Percentiles rank a stretch among this genome's conserved stretches.
phyloP scores from a whole-genome alignment of 2,888 invertebrate genomes.

The Lochmaea capreae region DNA sequence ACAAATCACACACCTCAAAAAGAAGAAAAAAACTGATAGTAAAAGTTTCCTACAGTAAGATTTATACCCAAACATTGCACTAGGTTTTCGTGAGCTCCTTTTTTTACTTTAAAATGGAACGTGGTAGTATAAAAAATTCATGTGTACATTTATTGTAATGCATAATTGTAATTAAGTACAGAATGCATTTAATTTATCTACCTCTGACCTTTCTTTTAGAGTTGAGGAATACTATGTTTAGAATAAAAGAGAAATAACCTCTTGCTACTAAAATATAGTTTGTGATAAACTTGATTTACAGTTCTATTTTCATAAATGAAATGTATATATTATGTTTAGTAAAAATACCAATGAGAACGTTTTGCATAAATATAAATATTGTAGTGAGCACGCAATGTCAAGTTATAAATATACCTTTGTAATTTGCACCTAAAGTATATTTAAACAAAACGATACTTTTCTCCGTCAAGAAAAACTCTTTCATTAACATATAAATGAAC shows the following conservation, averaged over 20 bases:
- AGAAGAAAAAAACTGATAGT: too few species aligned
- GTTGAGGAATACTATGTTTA: not conserved
- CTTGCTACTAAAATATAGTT: not conserved
- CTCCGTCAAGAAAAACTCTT: not conserved
- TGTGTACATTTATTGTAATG: too few species aligned
- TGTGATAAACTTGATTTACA: not conserved
- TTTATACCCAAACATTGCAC: too few species aligned
- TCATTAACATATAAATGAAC: not conserved
- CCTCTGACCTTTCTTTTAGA: not conserved
- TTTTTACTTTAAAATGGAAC: too few species aligned
- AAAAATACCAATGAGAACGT: conserved; percentile 1
- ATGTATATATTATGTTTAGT: conserved; percentile 4
- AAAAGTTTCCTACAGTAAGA: too few species aligned
- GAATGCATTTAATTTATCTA: not conserved
- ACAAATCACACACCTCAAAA: too few species aligned
- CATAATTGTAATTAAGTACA: too few species aligned
- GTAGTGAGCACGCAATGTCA: conserved; percentile 18
- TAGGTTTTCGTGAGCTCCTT: too few species aligned
- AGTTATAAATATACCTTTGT: conserved; percentile 35
- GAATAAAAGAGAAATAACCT: not conserved
- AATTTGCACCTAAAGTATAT: conserved; percentile 26
- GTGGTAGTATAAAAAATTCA: too few species aligned
- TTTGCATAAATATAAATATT: conserved; percentile 8
- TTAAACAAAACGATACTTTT: not conserved
- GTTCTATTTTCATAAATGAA: not conserved